Evolutionary conservation across 2,888 invertebrate species (phyloP).

Genomic region (Sabatieria punctata): DNA sequence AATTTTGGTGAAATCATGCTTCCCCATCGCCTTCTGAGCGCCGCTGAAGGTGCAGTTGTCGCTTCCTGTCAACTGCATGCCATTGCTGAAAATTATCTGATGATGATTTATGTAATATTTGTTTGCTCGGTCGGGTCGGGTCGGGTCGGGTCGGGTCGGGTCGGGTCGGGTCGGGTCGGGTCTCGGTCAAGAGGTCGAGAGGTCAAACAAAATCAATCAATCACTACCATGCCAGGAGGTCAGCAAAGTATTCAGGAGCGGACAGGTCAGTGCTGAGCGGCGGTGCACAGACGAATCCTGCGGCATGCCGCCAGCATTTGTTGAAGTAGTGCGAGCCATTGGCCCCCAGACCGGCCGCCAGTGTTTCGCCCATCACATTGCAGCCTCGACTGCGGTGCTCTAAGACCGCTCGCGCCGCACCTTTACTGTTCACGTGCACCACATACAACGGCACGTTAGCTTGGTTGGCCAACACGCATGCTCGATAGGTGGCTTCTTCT

Average conservation of each 20-base stretch:
- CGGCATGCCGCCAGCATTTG: conserved; percentile 75
- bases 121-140: no score
- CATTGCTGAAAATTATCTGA: conserved; percentile 50
- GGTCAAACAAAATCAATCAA: conserved; percentile 2
- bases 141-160: no score
- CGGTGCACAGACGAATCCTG: conserved; percentile 80
- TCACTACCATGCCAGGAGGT: conserved; percentile 67
- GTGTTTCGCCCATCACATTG: conserved; percentile 66
- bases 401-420: conserved; percentile 59
- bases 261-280: conserved; percentile 72
- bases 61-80: conserved; percentile 75
- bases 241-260: conserved; percentile 71
- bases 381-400: conserved; percentile 41
- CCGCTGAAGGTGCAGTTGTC: conserved; percentile 90
- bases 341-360: conserved; percentile 61
- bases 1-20: conserved; percentile 72
- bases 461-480: conserved; percentile 61
- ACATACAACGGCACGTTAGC: conserved; percentile 67
- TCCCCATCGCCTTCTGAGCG: conserved; percentile 71
- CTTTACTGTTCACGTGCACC: conserved; percentile 78
- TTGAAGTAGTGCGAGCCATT: conserved; percentile 61
- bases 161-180: no score
- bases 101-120: no score
- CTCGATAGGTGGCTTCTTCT: conserved; percentile 78
- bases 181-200: no score